Evolutionary conservation across 37 sponge, comb jelly and placozoan genomes (phyloP).

Genomic region (Mnemiopsis leidyi): DNA sequence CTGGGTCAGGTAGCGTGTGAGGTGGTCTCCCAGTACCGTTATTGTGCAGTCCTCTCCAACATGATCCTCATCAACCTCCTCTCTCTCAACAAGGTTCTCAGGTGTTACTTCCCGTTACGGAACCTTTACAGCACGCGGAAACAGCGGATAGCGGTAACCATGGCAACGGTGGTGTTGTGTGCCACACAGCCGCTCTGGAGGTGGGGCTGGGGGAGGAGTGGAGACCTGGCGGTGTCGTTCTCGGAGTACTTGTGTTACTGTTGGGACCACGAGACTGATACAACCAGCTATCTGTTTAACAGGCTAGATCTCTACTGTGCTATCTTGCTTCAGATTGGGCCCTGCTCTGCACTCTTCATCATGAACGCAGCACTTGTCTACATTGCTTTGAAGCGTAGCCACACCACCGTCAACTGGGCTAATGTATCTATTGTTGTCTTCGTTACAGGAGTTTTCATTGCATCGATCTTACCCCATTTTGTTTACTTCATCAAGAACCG

Average conservation of each 20-base stretch:
- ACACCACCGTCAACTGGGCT: background rate
- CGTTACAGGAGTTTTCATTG: background rate
- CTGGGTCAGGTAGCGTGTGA: background rate
- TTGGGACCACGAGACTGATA: background rate
- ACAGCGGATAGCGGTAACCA: background rate
- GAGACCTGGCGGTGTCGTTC: background rate
- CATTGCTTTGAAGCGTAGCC: background rate
- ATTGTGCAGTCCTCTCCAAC: background rate
- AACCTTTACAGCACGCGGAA: background rate
- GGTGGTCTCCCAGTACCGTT: background rate
- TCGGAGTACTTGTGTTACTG: background rate
- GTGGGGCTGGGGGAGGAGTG: background rate
- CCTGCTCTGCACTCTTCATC: background rate
- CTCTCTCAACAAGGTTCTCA: background rate
- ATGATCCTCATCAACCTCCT: background rate
- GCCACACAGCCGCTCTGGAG: background rate
- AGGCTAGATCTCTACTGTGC: background rate
- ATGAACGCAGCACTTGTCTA: background rate
- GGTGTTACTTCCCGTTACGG: background rate
- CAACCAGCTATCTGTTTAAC: background rate
- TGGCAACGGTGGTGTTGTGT: background rate
- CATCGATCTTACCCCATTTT: background rate
- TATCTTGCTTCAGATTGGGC: background rate
- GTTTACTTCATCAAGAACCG: background rate
- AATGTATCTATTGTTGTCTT: background rate